A percentile compares a stretch with the other conserved stretches of the same genome.
Conservation (phyloP, 2,797 vertebrate genomes). For the Caiman crocodilus region DNA sequence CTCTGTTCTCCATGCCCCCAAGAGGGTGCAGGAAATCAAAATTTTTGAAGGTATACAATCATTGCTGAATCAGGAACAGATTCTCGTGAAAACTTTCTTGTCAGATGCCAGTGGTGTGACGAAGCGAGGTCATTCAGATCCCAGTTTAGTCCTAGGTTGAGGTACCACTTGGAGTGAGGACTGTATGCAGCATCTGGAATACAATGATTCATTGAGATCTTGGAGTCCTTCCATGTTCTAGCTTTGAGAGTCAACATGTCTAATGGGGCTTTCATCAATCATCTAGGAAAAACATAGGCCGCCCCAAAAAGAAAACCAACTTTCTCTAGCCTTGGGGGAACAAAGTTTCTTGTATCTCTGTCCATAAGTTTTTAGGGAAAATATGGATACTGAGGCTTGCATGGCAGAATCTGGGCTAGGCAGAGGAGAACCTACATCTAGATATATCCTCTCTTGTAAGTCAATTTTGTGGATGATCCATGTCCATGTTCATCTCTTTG, state of each 20-base stretch:
- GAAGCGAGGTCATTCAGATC: background rate
- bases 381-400: background rate
- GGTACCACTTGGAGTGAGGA: no score
- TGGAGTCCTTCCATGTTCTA: background rate
- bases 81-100: background rate
- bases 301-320: background rate
- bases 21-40: accelerated
- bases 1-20: background rate
- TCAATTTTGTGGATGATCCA: background rate
- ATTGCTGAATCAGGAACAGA: accelerated
- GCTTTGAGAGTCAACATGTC: background rate
- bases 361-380: background rate
- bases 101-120: background rate
- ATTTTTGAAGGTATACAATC: background rate
- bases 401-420: background rate
- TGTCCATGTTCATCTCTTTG: background rate
- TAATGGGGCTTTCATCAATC: background rate
- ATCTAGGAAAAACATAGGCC: background rate
- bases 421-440: background rate
- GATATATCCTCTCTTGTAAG: background rate
- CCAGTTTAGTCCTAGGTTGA: background rate
- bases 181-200: background rate
- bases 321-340: background rate
- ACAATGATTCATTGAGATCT: background rate
- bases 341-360: background rate